Conservation (phyloP, 2,888 invertebrate genomes). For the Xestia xanthographa region DNA sequence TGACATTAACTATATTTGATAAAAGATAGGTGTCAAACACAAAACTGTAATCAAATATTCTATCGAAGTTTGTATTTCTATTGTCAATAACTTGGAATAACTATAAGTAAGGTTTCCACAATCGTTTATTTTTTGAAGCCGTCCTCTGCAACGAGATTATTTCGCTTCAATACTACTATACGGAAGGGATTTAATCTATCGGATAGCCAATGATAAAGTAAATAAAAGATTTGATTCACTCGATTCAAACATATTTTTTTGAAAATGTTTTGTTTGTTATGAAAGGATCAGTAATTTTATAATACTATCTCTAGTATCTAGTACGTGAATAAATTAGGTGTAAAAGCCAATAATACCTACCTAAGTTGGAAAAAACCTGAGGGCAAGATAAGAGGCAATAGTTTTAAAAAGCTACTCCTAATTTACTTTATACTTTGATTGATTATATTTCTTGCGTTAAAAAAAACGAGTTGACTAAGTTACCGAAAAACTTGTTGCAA, state of each 20-base stretch:
- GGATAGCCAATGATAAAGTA: constrained; percentile 23
- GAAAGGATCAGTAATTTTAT: neutral
- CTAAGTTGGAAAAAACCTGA: neutral
- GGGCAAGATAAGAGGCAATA: neutral
- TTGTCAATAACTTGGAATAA: neutral
- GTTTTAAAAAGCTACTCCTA: neutral
- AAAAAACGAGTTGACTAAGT: no score
- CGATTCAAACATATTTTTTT: neutral
- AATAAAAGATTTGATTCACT: constrained; percentile 6
- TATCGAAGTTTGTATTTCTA: neutral
- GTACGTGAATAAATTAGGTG: neutral
- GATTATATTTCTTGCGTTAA: no score
- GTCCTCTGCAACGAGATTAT: constrained; percentile 31
- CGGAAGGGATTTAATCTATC: constrained; percentile 20
- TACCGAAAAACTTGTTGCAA: no score
- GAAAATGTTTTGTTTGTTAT: neutral
- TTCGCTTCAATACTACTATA: constrained; percentile 7
- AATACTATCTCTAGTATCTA: neutral
- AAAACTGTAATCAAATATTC: neutral
- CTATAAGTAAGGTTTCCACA: neutral
- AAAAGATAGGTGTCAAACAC: neutral
- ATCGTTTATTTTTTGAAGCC: constrained; percentile 16
- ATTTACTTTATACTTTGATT: no score
- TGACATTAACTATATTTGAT: neutral
- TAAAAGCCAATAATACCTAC: neutral